phyloP scores from a whole-genome alignment of 2,797 vertebrate genomes.

The Pagetopsis macropterus region DNA sequence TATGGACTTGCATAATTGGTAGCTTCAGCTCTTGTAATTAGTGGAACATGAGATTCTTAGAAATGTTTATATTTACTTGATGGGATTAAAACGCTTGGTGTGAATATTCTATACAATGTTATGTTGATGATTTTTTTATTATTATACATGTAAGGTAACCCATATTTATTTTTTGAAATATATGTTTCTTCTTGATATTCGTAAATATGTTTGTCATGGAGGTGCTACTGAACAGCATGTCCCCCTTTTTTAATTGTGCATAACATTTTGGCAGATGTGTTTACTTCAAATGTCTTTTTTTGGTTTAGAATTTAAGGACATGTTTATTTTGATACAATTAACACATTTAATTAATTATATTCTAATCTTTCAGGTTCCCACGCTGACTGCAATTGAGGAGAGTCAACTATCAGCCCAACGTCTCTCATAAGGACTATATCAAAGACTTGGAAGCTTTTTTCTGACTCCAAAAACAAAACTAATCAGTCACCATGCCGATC shows the following conservation, averaged over 20 bases:
- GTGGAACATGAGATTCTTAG: slow-evolving; percentile 41
- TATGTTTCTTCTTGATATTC: slow-evolving; percentile 12
- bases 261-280: not conserved
- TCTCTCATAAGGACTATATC: slow-evolving; percentile 13
- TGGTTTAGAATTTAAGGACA: not conserved
- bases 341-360: not conserved
- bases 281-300: not conserved
- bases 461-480: slow-evolving; percentile 1
- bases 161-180: not conserved
- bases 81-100: slow-evolving; percentile 10
- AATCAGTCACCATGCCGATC: slow-evolving; percentile 88
- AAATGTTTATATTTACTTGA: slow-evolving; percentile 40
- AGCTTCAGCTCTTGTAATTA: slow-evolving; percentile 55
- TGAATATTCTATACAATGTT: not conserved
- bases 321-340: not conserved
- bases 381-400: slow-evolving; percentile 56
- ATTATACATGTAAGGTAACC: not conserved
- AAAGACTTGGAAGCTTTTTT: slow-evolving; percentile 12
- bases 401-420: slow-evolving; percentile 12
- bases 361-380: slow-evolving; percentile 45
- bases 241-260: not conserved
- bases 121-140: not conserved
- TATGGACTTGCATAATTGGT: slow-evolving; percentile 54
- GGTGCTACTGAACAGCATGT: not conserved
- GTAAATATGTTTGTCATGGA: not conserved